A percentile compares a stretch with the other conserved stretches of the same genome.
These are phyloP conservation scores for Thomomys bottae DNA, from an alignment of 2,113 vertebrate genomes.

Conservation along the genomic window DNA sequence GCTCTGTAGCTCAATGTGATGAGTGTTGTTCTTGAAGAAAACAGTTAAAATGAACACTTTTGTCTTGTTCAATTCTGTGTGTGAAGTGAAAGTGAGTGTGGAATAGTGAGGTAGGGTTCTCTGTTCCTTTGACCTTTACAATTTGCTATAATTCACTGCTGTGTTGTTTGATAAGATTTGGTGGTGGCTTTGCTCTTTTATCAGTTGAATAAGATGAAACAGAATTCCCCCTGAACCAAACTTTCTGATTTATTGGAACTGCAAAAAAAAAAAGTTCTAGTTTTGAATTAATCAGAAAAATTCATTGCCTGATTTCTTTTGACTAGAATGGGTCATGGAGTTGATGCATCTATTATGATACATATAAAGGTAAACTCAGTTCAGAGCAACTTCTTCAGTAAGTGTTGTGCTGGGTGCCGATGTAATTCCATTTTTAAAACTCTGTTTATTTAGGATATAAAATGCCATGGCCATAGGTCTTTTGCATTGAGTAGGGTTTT, in stretches of 20 bases:
- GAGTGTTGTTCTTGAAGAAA: background rate
- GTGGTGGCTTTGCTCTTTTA: constrained; percentile 48
- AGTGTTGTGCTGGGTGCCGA: background rate
- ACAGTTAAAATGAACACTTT: background rate
- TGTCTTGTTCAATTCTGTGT: background rate
- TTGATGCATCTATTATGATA: background rate
- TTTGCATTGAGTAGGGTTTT: background rate
- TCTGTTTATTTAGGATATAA: background rate
- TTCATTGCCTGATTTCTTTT: constrained; percentile 60
- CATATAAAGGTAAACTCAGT: background rate
- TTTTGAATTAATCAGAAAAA: constrained; percentile 4
- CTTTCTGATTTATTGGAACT: constrained; percentile 42
- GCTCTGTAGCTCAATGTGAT: background rate
- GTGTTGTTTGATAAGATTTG: background rate
- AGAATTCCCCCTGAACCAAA: constrained; percentile 37
- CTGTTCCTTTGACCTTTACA: background rate
- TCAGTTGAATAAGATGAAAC: constrained; percentile 32
- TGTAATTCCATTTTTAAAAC: background rate
- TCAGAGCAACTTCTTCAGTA: background rate
- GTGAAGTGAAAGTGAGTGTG: background rate
- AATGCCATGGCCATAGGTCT: background rate
- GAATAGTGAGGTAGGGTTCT: background rate
- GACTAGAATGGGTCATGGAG: background rate
- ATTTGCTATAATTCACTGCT: background rate
- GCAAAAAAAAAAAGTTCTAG: background rate